Conservation (phyloP, 1,140 invertebrate genomes). For the Drosophila sp. region DNA sequence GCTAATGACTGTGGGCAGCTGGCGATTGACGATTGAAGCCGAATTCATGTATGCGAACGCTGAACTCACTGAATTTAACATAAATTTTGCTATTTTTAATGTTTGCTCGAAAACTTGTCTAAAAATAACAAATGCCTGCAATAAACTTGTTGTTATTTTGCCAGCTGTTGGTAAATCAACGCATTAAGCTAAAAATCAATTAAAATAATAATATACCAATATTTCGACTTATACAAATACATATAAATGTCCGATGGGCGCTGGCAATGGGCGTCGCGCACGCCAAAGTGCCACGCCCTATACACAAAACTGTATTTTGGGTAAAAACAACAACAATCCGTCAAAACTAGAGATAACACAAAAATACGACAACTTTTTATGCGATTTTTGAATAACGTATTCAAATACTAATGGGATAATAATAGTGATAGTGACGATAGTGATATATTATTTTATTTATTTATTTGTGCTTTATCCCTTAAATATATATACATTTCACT, state of each 20-base stretch:
- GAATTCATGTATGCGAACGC: neutral
- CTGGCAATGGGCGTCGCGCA: constrained; percentile 37
- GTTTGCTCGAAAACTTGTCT: constrained; percentile 49
- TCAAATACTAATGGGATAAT: neutral
- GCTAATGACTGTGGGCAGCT: constrained; percentile 19
- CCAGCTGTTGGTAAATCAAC: constrained; percentile 71
- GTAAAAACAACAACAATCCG: neutral
- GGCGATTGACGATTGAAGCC: constrained; percentile 1
- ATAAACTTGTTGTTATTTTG: constrained; percentile 63
- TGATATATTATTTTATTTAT: too few relatives aligned
- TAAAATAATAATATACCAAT: constrained; percentile 77
- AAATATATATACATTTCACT: too few relatives aligned
- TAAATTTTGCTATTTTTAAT: constrained; percentile 37
- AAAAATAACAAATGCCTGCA: constrained; percentile 64
- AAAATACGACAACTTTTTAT: neutral
- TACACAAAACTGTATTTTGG: constrained; percentile 21
- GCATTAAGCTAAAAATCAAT: constrained; percentile 72
- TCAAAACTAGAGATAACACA: constrained; percentile 23
- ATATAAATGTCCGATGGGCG: neutral
- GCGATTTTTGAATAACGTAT: neutral
- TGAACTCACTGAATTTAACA: constrained; percentile 14
- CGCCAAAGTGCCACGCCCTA: constrained; percentile 45
- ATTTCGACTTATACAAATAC: constrained; percentile 37
- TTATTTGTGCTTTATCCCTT: too few relatives aligned
- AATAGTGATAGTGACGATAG: too few relatives aligned